A percentile compares a stretch with the other conserved stretches of the same genome.
Conservation (phyloP, 2,888 invertebrate genomes). For the Caprella mutica region DNA sequence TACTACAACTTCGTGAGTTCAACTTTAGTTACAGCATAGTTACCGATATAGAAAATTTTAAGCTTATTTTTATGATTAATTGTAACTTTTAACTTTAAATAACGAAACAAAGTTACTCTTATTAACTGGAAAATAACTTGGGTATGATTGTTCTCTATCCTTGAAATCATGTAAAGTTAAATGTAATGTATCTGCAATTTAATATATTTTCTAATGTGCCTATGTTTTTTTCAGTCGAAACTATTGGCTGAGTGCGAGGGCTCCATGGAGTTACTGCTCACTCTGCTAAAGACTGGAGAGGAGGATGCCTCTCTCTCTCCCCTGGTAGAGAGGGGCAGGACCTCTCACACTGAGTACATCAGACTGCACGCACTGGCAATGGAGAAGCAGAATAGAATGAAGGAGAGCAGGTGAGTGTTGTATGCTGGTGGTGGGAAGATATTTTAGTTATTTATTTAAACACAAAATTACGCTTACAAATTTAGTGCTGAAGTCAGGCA, state of each 20-base stretch:
- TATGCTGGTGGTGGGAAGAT: background rate
- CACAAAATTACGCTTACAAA: too few species aligned
- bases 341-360: slow-evolving; percentile 22
- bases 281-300: slow-evolving; percentile 15
- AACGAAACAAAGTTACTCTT: too few species aligned
- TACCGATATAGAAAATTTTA: too few species aligned
- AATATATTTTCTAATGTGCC: background rate
- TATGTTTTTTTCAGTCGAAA: slow-evolving; percentile 18
- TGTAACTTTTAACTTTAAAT: too few species aligned
- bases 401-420: slow-evolving; percentile 27
- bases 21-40: background rate
- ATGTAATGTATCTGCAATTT: background rate
- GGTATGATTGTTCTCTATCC: too few species aligned
- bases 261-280: slow-evolving; percentile 24
- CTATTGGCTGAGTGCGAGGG: slow-evolving; percentile 29
- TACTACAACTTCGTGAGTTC: slow-evolving; percentile 32
- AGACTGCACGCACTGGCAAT: slow-evolving; percentile 21
- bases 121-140: too few species aligned
- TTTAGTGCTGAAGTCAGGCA: too few species aligned
- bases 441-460: background rate
- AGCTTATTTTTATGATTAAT: too few species aligned
- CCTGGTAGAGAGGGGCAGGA: slow-evolving; percentile 19
- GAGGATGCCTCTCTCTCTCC: slow-evolving; percentile 17
- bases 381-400: slow-evolving; percentile 28
- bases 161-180: background rate